These are phyloP conservation scores for Leptopterna dolabrata DNA, from an alignment of 2,888 invertebrate genomes.

Conservation along the genomic window DNA sequence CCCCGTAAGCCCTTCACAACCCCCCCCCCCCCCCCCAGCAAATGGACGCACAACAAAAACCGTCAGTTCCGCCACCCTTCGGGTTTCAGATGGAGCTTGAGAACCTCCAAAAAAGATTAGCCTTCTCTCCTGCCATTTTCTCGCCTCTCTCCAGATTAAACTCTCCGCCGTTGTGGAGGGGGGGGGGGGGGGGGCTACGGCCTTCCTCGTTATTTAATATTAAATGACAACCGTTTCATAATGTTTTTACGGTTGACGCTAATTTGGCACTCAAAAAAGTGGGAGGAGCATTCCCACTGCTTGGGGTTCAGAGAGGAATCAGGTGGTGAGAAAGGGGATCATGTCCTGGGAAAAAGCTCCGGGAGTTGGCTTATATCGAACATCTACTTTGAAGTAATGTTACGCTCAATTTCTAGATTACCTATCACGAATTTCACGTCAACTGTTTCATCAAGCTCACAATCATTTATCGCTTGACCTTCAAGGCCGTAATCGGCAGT, in stretches of 20 bases:
- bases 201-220: not conserved
- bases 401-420: too few species aligned
- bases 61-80: not conserved
- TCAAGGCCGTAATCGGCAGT: too few species aligned
- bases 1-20: not conserved
- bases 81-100: not conserved
- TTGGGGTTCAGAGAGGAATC: not conserved
- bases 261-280: not conserved
- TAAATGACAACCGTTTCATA: conserved; percentile 27
- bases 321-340: not conserved
- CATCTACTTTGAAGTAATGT: too few species aligned
- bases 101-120: not conserved
- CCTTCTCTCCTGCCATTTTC: not conserved
- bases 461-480: too few species aligned
- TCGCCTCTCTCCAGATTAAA: conserved; percentile 29
- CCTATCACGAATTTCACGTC: too few species aligned
- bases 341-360: not conserved
- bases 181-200: too few species aligned
- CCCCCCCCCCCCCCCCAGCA: not conserved
- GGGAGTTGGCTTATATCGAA: too few species aligned
- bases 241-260: conserved; percentile 11
- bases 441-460: too few species aligned
- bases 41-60: not conserved
- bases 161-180: too few species aligned
- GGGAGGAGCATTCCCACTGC: not conserved